Conservation (phyloP, 2,797 vertebrate genomes). For the Muraenolepis orangiensis region DNA sequence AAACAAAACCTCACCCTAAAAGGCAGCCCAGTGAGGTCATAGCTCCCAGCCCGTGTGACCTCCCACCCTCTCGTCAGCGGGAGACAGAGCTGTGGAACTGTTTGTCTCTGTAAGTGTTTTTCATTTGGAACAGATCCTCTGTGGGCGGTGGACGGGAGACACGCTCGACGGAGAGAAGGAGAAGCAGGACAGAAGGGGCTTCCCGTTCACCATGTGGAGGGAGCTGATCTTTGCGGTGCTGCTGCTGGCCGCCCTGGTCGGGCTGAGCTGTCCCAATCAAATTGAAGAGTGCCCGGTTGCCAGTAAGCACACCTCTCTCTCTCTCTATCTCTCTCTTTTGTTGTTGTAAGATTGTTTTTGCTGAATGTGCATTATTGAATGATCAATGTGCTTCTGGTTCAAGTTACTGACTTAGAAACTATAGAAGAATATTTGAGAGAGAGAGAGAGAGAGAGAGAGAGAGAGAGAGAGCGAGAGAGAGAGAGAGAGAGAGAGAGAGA, state of each 20-base stretch:
- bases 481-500: too few species aligned
- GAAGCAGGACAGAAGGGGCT: not conserved
- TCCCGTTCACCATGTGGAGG: slow-evolving; percentile 16
- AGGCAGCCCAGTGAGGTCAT: not conserved
- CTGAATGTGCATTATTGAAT: not conserved
- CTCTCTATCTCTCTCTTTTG: not conserved
- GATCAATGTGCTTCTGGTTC: too few species aligned
- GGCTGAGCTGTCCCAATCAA: not conserved
- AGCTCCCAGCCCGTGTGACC: not conserved
- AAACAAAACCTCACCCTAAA: not conserved
- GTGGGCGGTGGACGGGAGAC: not conserved
- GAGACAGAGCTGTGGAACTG: not conserved
- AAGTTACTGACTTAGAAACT: too few species aligned
- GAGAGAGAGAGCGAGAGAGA: too few species aligned
- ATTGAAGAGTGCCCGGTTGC: slow-evolving; percentile 22
- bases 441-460: too few species aligned
- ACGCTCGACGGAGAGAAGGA: not conserved
- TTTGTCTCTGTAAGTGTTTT: not conserved
- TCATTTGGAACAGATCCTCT: not conserved
- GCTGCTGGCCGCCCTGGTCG: slow-evolving; percentile 19
- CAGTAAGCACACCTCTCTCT: slow-evolving; percentile 34
- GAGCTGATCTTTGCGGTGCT: slow-evolving; percentile 17
- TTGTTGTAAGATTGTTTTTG: not conserved
- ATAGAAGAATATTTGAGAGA: too few species aligned
- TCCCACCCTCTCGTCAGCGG: not conserved